These are phyloP conservation scores for Coregonus clupeaformis DNA, from an alignment of 2,113 vertebrate genomes.

Conservation along the genomic window DNA sequence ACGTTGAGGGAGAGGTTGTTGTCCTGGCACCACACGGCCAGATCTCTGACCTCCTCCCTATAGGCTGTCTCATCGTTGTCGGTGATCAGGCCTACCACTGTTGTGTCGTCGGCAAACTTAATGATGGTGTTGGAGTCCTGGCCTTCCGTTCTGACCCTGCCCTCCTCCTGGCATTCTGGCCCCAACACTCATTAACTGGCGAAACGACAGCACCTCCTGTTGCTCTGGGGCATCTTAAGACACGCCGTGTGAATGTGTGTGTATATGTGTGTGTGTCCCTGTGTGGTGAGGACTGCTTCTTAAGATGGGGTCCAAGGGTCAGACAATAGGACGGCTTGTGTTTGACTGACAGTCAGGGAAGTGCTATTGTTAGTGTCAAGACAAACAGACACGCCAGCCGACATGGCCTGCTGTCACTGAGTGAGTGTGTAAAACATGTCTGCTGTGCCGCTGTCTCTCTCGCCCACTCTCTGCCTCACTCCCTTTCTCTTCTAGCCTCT, in stretches of 20 bases:
- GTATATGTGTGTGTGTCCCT: not conserved
- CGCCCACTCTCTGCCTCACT: constrained; percentile 8
- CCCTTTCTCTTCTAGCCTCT: constrained; percentile 1
- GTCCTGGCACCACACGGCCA: too few relatives aligned
- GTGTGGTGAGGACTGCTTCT: too few relatives aligned
- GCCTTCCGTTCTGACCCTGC: constrained; percentile 39
- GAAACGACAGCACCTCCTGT: constrained; percentile 56
- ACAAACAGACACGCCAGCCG: not conserved
- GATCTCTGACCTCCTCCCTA: too few relatives aligned
- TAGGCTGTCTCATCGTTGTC: too few relatives aligned
- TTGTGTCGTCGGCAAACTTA: too few relatives aligned
- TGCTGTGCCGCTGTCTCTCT: not conserved
- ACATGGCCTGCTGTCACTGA: not conserved
- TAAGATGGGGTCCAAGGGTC: not conserved
- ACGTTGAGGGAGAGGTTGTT: too few relatives aligned
- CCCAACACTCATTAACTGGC: constrained; percentile 58
- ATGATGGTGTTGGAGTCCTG: too few relatives aligned
- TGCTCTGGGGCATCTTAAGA: constrained; percentile 52
- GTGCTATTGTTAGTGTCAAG: not conserved
- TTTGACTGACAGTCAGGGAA: constrained; percentile 32
- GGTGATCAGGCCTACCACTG: too few relatives aligned
- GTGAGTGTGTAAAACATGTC: not conserved
- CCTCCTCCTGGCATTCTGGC: constrained; percentile 37
- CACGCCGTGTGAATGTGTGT: too few relatives aligned
- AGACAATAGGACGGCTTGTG: constrained; percentile 46